phyloP scores from a whole-genome alignment of 2,888 invertebrate genomes.

The Cheilosia vernalis region DNA sequence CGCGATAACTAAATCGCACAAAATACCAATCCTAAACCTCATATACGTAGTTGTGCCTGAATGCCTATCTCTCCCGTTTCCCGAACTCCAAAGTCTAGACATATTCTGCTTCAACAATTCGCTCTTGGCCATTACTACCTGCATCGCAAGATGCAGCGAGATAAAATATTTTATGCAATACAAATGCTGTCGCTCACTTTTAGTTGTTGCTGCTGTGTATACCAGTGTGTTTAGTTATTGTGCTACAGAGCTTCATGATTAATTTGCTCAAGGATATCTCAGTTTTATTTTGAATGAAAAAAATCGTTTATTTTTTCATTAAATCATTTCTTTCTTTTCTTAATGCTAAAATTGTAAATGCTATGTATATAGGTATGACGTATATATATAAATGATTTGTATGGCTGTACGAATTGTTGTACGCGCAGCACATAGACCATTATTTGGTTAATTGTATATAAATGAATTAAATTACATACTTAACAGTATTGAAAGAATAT shows the following conservation, averaged over 20 bases:
- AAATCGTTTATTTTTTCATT: conserved; percentile 75
- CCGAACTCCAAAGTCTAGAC: conserved; percentile 36
- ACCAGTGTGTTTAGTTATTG: conserved; percentile 52
- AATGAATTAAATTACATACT: conserved; percentile 62
- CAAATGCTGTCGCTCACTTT: background rate
- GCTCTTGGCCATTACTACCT: background rate
- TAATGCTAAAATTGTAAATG: conserved; percentile 60
- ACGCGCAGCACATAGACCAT: conserved; percentile 48
- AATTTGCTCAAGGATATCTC: conserved; percentile 67
- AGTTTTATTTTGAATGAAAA: conserved; percentile 73
- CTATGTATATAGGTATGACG: conserved; percentile 26
- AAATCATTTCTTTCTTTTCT: conserved; percentile 61
- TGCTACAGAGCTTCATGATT: conserved; percentile 71
- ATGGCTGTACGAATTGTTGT: conserved; percentile 23
- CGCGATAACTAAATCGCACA: too few relatives aligned
- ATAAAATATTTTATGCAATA: background rate
- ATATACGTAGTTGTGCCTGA: too few relatives aligned
- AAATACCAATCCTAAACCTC: too few relatives aligned
- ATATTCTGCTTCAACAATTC: conserved; percentile 1
- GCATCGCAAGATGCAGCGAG: background rate
- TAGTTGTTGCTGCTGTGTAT: background rate
- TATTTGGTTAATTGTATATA: conserved; percentile 36
- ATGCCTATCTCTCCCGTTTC: background rate
- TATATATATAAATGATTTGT: conserved; percentile 23
- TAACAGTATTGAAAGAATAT: conserved; percentile 67